Evolutionary conservation across 2,888 invertebrate species (phyloP), one percentile per base, ranked within the genome.

Genomic region (Euzophera pinguis): DNA sequence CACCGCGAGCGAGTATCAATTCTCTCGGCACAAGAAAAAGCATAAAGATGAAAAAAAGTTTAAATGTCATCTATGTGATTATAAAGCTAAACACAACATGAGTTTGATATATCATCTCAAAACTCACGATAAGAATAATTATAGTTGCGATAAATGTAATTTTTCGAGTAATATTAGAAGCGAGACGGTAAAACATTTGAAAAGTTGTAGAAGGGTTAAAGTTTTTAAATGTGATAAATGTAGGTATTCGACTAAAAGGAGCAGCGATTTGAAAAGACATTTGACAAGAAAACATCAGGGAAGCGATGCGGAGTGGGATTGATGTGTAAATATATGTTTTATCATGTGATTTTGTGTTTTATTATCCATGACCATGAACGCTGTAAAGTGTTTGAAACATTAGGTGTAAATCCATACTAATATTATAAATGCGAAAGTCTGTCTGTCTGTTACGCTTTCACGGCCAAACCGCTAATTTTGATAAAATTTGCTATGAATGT

Each of bases 31-130:
- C 55, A 67, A 69, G 6, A 58, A 69, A n/a, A 81, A 77, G 22
- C 88, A 89, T 13, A 63, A 62, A 3, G 74, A 70, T 0, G 79
- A 80, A 0, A 78, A 75, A 5, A 59, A 65, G 0, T 82, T 59
- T 55, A 73, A 73, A 14, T 87, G 87, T 3, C 74, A 78, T 0
- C n/a, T 80, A 0, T 87, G 88, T 16, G 69, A 69, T 0, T 87
- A 79, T 17, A 66, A 64, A n/a, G 82, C 87, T 0, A 70, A 70
- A 0, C 82, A 84, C 13, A 73, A 73, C 27, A 85, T 87, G 84
- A 80, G 79, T 16, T 14, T 88, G 0, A 59, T 80, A 0, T 85
- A 83, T 42, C 88, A 89, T 51, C 12, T 88, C 4, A 78, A 79
- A 10, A 64, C 71, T 0, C 87, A 88, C 9, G 59, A 64, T 0